Percentiles rank a stretch among this genome's conserved stretches.
phyloP scores from a whole-genome alignment of 2,113 vertebrate genomes.

The Capreolus pygargus region DNA sequence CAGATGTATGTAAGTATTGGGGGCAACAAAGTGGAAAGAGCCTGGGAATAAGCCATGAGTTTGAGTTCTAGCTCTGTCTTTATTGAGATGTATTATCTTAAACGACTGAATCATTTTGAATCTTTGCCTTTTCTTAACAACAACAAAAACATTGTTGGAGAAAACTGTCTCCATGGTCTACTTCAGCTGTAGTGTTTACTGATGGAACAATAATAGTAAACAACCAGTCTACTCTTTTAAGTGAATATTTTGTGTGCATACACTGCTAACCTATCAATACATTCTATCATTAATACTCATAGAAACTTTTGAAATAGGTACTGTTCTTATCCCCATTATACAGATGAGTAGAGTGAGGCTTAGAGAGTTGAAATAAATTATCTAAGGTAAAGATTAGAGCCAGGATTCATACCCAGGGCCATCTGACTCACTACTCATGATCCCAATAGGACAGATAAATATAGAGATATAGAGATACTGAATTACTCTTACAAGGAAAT shows the following conservation, averaged over 20 bases:
- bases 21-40: neutral
- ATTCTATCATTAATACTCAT: neutral
- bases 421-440: neutral
- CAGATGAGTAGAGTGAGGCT: neutral
- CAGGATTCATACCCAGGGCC: neutral
- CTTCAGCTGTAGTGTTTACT: neutral
- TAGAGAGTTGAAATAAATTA: neutral
- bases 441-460: neutral
- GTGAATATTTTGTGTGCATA: neutral
- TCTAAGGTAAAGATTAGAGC: neutral
- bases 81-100: neutral
- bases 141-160: neutral
- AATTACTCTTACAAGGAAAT: neutral
- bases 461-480: neutral
- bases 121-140: constrained; percentile 9
- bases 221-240: neutral
- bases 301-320: neutral
- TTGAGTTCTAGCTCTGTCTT: neutral
- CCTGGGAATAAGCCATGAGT: neutral
- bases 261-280: neutral
- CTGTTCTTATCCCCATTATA: neutral
- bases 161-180: neutral
- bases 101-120: neutral
- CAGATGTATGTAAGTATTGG: neutral
- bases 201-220: neutral